phyloP scores from a whole-genome alignment of 1,140 invertebrate genomes.

The Alviniconcha marisindica region DNA sequence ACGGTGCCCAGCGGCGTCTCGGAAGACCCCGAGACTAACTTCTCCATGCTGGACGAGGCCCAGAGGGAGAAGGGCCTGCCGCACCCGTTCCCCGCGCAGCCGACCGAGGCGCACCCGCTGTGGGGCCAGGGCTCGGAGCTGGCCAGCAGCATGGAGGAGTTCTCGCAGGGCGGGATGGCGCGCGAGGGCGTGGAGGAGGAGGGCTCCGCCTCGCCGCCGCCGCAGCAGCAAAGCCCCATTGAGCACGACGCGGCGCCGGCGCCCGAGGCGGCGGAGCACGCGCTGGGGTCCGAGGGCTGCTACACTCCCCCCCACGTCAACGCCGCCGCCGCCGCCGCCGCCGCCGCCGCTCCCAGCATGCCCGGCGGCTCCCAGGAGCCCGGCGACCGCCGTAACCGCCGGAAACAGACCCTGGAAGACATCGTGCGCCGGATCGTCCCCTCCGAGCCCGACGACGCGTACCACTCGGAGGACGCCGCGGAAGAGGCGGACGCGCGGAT shows the following conservation, averaged over 20 bases:
- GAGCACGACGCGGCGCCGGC: not conserved
- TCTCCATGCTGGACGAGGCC: not conserved
- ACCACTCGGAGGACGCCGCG: constrained; percentile 60
- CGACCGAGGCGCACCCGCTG: not conserved
- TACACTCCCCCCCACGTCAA: constrained; percentile 1
- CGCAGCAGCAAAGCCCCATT: constrained; percentile 34
- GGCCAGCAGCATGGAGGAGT: constrained; percentile 13
- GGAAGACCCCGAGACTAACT: constrained; percentile 5
- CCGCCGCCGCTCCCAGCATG: constrained; percentile 3
- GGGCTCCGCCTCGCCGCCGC: constrained; percentile 34
- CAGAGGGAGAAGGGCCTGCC: constrained; percentile 20
- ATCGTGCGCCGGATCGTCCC: constrained; percentile 65
- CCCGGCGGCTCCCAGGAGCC: constrained; percentile 21
- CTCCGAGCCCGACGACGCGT: constrained; percentile 57
- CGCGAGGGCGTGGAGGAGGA: constrained; percentile 28
- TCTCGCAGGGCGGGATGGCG: not conserved
- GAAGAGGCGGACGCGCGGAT: constrained; percentile 56
- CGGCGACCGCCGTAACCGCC: constrained; percentile 55
- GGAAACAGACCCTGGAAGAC: constrained; percentile 70
- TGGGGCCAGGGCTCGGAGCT: constrained; percentile 3
- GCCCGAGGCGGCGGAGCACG: constrained; percentile 23
- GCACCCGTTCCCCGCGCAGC: constrained; percentile 8
- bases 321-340: not conserved
- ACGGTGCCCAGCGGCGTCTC: constrained; percentile 34
- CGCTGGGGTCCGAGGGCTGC: not conserved